These are phyloP conservation scores for Bolinopsis microptera DNA, from an alignment of 37 sponge, comb jelly and placozoan genomes.

Conservation along the genomic window DNA sequence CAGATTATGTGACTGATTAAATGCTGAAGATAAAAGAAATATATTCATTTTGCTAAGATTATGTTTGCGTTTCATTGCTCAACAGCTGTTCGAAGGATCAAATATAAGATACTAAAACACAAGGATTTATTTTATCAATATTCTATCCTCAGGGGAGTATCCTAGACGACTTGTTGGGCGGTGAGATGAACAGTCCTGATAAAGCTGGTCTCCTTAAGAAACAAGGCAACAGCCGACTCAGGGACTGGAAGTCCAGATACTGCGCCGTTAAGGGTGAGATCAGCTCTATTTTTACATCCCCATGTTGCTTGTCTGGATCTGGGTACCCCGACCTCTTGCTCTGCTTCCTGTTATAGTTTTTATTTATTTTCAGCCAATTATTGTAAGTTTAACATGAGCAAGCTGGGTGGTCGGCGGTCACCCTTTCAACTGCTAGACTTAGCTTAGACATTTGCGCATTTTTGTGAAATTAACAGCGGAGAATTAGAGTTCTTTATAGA, in stretches of 20 bases:
- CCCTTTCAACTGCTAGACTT: neutral
- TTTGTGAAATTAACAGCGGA: neutral
- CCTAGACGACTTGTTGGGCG: neutral
- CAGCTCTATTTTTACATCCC: neutral
- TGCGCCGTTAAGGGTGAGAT: conserved; percentile 50
- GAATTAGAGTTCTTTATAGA: neutral
- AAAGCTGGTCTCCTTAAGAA: neutral
- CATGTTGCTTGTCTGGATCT: too few relatives aligned
- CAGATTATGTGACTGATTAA: too few relatives aligned
- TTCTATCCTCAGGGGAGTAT: conserved; percentile 41
- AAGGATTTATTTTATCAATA: too few relatives aligned
- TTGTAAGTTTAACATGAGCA: too few relatives aligned
- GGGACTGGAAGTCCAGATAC: conserved; percentile 49
- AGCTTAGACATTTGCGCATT: neutral
- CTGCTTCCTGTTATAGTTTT: too few relatives aligned
- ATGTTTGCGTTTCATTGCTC: too few relatives aligned
- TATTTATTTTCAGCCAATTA: too few relatives aligned
- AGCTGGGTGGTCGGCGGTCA: neutral
- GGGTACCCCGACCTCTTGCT: too few relatives aligned
- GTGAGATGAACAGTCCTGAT: conserved; percentile 9
- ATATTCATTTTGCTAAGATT: too few relatives aligned
- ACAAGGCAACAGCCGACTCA: conserved; percentile 27
- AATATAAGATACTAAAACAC: too few relatives aligned
- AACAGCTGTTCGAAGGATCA: too few relatives aligned
- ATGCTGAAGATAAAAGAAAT: too few relatives aligned